Percentiles rank a stretch among this genome's conserved stretches.
phyloP scores from a whole-genome alignment of 2,113 vertebrate species.

The Apistogramma diplotaenia region DNA sequence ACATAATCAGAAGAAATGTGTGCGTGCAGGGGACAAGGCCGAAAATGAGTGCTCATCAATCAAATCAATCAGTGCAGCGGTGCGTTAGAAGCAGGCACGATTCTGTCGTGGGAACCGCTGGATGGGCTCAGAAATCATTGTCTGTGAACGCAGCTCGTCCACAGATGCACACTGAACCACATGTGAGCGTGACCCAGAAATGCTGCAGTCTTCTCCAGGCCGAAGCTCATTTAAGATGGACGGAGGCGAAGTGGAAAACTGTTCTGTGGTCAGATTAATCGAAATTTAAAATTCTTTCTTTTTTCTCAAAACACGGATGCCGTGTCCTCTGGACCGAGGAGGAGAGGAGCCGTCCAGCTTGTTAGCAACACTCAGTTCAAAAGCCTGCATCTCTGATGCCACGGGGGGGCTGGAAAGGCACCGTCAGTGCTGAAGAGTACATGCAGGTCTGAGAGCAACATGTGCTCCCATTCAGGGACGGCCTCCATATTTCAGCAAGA shows the following conservation, averaged over 20 bases:
- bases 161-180: neutral
- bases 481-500: too few relatives aligned
- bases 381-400: neutral
- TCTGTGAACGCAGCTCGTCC: neutral
- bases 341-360: neutral
- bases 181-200: neutral
- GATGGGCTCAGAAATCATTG: neutral
- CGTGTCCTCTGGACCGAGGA: rapidly evolving
- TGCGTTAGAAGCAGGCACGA: neutral
- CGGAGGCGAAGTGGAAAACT: neutral
- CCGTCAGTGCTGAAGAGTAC: too few relatives aligned
- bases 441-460: too few relatives aligned
- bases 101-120: too few relatives aligned
- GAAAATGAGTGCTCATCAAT: neutral
- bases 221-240: rapidly evolving
- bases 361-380: neutral
- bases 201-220: rapidly evolving
- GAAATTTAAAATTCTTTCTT: neutral
- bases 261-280: neutral
- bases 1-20: neutral
- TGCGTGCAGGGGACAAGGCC: rapidly evolving
- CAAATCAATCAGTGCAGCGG: neutral
- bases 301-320: neutral
- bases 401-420: neutral
- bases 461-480: too few relatives aligned